Percentiles rank a stretch among this genome's conserved stretches.
Conservation (phyloP, 2,888 invertebrate genomes). For the Matsumyia berberina region DNA sequence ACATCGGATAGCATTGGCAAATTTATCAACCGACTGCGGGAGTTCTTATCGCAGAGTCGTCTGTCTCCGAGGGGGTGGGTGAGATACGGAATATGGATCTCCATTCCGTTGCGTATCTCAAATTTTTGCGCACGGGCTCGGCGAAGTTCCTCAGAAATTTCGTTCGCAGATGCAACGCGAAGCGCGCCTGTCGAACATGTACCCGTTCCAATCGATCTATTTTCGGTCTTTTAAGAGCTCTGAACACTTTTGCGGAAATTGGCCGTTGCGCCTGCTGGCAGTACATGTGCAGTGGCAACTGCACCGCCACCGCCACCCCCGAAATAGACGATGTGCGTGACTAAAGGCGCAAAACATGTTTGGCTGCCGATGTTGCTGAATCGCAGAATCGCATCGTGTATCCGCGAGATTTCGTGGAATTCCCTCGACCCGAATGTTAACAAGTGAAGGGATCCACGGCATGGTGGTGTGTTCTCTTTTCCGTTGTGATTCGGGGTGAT, state of each 20-base stretch:
- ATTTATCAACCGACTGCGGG: slow-evolving; percentile 69
- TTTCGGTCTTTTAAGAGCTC: slow-evolving; percentile 49
- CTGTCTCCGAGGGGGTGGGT: slow-evolving; percentile 33
- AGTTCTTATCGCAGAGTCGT: slow-evolving; percentile 57
- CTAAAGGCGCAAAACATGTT: slow-evolving; percentile 70
- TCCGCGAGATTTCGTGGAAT: slow-evolving; percentile 66
- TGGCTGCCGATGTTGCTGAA: slow-evolving; percentile 29
- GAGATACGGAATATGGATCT: slow-evolving; percentile 17
- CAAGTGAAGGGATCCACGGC: not conserved
- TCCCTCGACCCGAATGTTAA: slow-evolving; percentile 31
- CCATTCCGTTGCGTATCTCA: not conserved
- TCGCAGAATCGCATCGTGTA: slow-evolving; percentile 54
- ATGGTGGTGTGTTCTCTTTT: slow-evolving; percentile 13
- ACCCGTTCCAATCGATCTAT: slow-evolving; percentile 74
- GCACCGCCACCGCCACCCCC: slow-evolving; percentile 54
- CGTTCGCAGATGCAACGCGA: slow-evolving; percentile 70
- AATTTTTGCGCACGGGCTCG: slow-evolving; percentile 8
- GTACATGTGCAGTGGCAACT: slow-evolving; percentile 52
- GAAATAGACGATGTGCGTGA: slow-evolving; percentile 75
- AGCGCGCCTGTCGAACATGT: slow-evolving; percentile 70
- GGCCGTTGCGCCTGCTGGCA: slow-evolving; percentile 60
- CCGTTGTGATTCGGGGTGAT: slow-evolving; percentile 47
- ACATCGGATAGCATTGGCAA: slow-evolving; percentile 27
- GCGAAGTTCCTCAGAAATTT: slow-evolving; percentile 49
- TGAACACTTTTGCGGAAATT: slow-evolving; percentile 72